phyloP scores from a whole-genome alignment of 2,888 invertebrate species.

The Drosophila neonasuta region DNA sequence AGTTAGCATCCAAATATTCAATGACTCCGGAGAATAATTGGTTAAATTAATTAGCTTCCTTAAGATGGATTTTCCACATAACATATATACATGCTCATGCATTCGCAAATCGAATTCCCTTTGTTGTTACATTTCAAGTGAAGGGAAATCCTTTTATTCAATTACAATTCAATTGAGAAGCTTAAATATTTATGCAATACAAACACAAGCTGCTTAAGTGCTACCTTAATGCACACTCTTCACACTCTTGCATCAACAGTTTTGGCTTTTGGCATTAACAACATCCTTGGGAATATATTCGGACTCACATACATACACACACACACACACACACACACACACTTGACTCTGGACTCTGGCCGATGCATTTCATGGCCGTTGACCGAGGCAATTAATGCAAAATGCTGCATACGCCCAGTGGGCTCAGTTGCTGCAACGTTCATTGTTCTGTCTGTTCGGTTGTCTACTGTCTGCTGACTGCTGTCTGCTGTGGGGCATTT shows the following conservation, averaged over 20 bases:
- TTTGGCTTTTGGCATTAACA: constrained; percentile 21
- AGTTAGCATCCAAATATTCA: too few relatives aligned
- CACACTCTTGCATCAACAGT: constrained; percentile 27
- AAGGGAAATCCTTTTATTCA: not conserved
- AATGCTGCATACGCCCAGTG: constrained; percentile 41
- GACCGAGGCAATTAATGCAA: constrained; percentile 60
- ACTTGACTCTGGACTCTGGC: constrained; percentile 5
- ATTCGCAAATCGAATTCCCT: not conserved
- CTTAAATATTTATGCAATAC: constrained; percentile 10
- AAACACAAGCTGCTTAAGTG: constrained; percentile 24
- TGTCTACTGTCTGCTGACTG: not conserved
- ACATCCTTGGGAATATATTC: constrained; percentile 14
- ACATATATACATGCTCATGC: not conserved
- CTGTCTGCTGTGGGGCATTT: not conserved
- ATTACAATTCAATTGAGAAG: constrained; percentile 12
- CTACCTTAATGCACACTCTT: constrained; percentile 24
- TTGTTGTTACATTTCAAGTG: not conserved
- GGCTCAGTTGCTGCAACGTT: constrained; percentile 19
- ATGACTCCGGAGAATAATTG: not conserved
- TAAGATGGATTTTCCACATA: not conserved
- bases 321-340: not conserved
- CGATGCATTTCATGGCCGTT: constrained; percentile 20
- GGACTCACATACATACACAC: not conserved
- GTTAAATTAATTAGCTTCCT: not conserved
- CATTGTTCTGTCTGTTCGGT: constrained; percentile 7